Percentiles rank a stretch among this genome's conserved stretches.
These are phyloP conservation scores for Rhinichthys osculus DNA, from an alignment of 2,797 vertebrate genomes.

Conservation along the genomic window DNA sequence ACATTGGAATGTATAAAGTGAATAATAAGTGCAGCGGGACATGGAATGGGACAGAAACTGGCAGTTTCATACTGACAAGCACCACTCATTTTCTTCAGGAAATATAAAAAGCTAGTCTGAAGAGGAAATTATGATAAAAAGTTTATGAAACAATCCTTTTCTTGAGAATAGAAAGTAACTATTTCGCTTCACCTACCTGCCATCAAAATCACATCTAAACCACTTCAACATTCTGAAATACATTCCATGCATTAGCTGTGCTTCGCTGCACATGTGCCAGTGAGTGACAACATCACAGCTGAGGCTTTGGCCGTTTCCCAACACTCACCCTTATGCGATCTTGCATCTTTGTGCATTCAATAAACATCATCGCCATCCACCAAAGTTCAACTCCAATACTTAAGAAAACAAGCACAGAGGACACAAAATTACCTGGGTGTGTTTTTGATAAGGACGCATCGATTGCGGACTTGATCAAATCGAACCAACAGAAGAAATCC, in stretches of 20 bases:
- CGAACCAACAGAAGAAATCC: neutral
- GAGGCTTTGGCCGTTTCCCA: neutral
- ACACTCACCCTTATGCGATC: neutral
- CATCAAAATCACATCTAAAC: neutral
- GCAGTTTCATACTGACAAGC: neutral
- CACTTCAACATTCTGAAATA: neutral
- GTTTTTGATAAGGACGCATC: neutral
- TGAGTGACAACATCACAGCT: conserved; percentile 31
- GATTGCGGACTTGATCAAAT: neutral
- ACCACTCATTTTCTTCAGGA: neutral
- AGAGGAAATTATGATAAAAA: neutral
- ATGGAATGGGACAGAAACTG: neutral
- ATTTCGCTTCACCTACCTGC: neutral
- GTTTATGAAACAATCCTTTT: neutral
- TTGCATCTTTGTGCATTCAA: neutral
- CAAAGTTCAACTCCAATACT: neutral
- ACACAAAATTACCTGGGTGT: neutral
- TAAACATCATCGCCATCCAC: neutral
- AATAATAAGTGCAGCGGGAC: neutral
- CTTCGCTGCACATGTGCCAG: conserved; percentile 2
- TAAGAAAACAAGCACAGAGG: neutral
- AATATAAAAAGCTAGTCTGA: neutral
- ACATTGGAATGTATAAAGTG: too few relatives aligned
- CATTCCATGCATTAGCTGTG: neutral
- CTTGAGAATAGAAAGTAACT: neutral